Conservation (phyloP, 1,140 invertebrate species). For the Ceratosolen solmsi region DNA sequence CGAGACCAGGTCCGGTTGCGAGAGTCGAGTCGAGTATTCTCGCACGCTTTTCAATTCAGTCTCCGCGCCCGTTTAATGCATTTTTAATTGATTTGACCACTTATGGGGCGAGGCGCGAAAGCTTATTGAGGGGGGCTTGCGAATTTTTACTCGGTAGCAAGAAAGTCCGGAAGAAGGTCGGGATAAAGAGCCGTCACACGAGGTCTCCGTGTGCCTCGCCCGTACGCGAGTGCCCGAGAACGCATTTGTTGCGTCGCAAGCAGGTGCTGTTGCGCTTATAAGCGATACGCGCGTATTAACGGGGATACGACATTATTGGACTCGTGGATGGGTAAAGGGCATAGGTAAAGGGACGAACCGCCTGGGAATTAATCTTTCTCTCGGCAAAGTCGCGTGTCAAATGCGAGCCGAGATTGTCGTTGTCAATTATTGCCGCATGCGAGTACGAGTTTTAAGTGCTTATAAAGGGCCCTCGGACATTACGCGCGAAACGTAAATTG, state of each 20-base stretch:
- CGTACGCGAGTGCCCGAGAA: too few relatives aligned
- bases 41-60: not conserved
- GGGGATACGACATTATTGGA: too few relatives aligned
- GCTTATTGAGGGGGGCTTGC: too few relatives aligned
- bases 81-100: not conserved
- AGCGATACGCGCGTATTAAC: too few relatives aligned
- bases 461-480: not conserved
- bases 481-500: not conserved
- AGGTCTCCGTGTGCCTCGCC: too few relatives aligned
- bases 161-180: too few relatives aligned
- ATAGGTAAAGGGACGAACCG: not conserved
- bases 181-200: too few relatives aligned
- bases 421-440: conserved; percentile 33
- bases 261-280: not conserved
- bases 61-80: not conserved
- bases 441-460: not conserved
- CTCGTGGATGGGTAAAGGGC: not conserved
- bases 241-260: not conserved
- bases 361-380: not conserved
- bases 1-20: conserved; percentile 34
- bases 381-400: not conserved
- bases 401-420: conserved; percentile 21
- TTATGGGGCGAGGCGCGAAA: not conserved
- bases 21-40: not conserved
- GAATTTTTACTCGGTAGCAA: too few relatives aligned